phyloP scores from a whole-genome alignment of 2,797 vertebrate genomes.

The Alca torda region DNA sequence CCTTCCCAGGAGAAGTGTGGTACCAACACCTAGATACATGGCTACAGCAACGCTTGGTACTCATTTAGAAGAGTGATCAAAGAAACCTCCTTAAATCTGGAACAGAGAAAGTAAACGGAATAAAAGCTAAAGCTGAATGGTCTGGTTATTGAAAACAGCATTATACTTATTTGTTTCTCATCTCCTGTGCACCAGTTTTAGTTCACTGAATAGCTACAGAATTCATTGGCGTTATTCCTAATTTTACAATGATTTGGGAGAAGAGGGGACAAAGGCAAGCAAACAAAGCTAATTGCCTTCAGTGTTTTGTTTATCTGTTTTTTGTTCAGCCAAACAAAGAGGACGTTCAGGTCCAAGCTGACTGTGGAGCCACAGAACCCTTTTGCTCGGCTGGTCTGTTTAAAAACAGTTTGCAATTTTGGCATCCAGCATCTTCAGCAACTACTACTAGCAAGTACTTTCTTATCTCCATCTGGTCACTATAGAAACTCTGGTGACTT shows the following conservation, averaged over 20 bases:
- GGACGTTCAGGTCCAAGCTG: conserved; percentile 47
- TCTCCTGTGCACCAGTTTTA: conserved; percentile 40
- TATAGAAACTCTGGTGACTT: conserved; percentile 35
- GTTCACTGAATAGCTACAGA: conserved; percentile 23
- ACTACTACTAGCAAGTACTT: not conserved
- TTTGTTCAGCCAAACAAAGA: conserved; percentile 57
- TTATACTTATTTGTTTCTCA: conserved; percentile 14
- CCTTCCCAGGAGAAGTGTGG: not conserved
- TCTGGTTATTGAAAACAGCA: conserved; percentile 10
- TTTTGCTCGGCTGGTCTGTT: conserved; percentile 3
- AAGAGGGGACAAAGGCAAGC: conserved; percentile 55
- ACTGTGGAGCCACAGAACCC: conserved; percentile 27
- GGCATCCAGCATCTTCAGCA: not conserved
- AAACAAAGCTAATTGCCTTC: conserved; percentile 62
- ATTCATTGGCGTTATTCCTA: conserved; percentile 57
- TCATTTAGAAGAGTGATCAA: not conserved
- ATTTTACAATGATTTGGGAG: conserved; percentile 59
- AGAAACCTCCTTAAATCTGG: not conserved
- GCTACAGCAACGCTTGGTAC: not conserved
- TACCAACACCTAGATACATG: rapidly evolving
- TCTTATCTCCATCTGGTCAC: conserved; percentile 53
- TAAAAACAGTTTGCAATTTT: conserved; percentile 35
- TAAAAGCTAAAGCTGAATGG: not conserved
- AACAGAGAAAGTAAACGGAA: not conserved
- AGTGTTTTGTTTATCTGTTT: conserved; percentile 46